Percentiles rank a stretch among this genome's conserved stretches.
These are phyloP conservation scores for Seira sanloemensis DNA, from an alignment of 2,888 invertebrate genomes.

Conservation along the genomic window DNA sequence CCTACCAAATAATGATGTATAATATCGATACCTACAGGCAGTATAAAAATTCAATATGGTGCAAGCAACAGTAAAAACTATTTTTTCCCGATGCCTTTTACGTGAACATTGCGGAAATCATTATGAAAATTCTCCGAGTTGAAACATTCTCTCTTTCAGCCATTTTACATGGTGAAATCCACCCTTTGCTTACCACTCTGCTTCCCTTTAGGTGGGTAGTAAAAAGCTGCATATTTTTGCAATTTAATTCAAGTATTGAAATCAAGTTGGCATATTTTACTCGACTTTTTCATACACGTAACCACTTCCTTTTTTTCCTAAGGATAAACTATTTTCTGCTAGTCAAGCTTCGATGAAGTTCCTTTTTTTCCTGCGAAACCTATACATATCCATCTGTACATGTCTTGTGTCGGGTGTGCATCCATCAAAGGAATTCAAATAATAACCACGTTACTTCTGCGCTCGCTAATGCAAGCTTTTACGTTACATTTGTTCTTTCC, in stretches of 20 bases:
- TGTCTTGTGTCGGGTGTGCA: background rate
- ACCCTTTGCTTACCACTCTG: background rate
- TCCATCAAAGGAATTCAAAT: background rate
- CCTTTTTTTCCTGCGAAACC: slow-evolving; percentile 2
- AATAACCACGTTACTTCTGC: background rate
- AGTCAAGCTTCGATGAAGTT: slow-evolving; percentile 26
- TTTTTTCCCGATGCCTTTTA: background rate
- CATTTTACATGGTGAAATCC: too few relatives aligned
- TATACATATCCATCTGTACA: background rate
- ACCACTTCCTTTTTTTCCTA: slow-evolving; percentile 25
- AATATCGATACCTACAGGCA: background rate
- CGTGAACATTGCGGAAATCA: background rate
- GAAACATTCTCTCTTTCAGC: background rate
- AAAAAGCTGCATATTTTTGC: background rate
- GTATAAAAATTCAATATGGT: background rate
- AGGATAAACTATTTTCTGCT: slow-evolving; percentile 17
- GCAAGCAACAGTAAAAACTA: background rate
- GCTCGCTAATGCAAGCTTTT: background rate
- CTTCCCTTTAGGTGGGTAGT: background rate
- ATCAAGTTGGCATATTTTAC: slow-evolving; percentile 21
- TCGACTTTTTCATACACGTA: background rate
- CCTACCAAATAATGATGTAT: background rate
- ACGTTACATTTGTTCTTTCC: background rate
- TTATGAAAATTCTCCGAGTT: background rate
- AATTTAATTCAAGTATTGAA: background rate